These are phyloP conservation scores for Amazona vittata DNA, from an alignment of 2,113 vertebrate genomes.

Conservation along the genomic window DNA sequence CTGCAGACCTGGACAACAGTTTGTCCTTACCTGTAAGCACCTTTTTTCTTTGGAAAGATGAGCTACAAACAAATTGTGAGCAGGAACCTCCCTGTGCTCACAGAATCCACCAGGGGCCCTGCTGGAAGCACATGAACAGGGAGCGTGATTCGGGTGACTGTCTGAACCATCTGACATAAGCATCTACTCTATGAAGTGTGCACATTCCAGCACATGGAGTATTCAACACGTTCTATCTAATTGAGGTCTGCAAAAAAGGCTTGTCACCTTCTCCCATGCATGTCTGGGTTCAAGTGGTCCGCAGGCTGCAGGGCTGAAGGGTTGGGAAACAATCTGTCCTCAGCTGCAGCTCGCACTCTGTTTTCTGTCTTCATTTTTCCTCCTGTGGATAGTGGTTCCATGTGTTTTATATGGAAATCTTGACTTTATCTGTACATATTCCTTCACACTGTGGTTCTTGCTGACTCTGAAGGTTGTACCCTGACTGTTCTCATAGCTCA, in stretches of 20 bases:
- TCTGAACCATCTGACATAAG: background rate
- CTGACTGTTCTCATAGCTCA: background rate
- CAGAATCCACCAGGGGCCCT: background rate
- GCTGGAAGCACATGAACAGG: background rate
- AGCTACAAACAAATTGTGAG: background rate
- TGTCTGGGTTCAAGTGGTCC: background rate
- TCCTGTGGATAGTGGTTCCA: background rate
- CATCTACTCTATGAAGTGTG: background rate
- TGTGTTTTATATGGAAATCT: background rate
- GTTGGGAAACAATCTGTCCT: background rate
- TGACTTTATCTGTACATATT: background rate
- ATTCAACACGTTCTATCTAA: background rate
- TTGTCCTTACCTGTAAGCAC: background rate
- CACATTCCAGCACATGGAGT: background rate
- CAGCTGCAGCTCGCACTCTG: background rate
- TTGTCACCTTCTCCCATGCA: rapidly evolving
- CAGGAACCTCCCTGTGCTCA: background rate
- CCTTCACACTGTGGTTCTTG: rapidly evolving
- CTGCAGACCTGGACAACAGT: background rate
- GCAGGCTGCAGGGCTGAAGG: background rate
- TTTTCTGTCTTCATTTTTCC: background rate
- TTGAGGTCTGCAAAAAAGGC: background rate
- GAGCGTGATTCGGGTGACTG: background rate
- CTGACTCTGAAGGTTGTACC: background rate
- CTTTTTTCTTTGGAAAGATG: background rate